Base-by-base conservation (phyloP, 2,797 vertebrate genomes). In the Mus minutoides region DNA sequence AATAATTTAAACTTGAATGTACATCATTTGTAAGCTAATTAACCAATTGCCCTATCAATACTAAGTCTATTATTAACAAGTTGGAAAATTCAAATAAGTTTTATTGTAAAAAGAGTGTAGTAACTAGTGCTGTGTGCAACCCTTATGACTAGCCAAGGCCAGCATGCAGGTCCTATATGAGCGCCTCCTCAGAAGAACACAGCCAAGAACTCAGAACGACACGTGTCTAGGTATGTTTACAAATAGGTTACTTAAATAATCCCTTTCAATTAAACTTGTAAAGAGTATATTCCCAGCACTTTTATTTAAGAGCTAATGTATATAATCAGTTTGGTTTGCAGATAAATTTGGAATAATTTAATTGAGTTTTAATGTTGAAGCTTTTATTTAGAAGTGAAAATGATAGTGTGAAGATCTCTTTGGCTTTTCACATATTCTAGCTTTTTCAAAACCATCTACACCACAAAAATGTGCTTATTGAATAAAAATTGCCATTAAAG, bases 81-180 rank as follows among this genome's bases (percentile, higher is more conserved):
- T 98, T 98, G 98, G 97, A 98, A 98, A 98, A 98, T 94, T 97
- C 95, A 98, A 98, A 97, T 98, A 98, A 98, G 98, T 98, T 97
- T 96, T 98, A 98, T 98, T 97, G 90, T 96, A 97, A 98, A 98
- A 98, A 96, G 98, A 98, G 98, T 98, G 98, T 99, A 98, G 99
- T 99, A 99, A 99, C 98, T 98, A 99, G 99, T 98, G 98, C 98
- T 99, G 98, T 99, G 99, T 99, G 98, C 99, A 99, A 99, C 99
- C 99, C 99, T 99, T 99, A 96, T 98, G 98, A 99, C 99, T 99
- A 99, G 99, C 99, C 99, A 99, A 99, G 99, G 99, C 99, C 99
- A 99, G 99, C 99, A 99, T 99, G 99, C 99, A 99, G 99, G 99
- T 99, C 99, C 99, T 99, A 99, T 99, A 99, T 99, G 99, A 99